Percentiles rank a stretch among this genome's conserved stretches.
Evolutionary conservation across 1,140 invertebrate species (phyloP).

Genomic region (Meloidogyne floridensis): DNA sequence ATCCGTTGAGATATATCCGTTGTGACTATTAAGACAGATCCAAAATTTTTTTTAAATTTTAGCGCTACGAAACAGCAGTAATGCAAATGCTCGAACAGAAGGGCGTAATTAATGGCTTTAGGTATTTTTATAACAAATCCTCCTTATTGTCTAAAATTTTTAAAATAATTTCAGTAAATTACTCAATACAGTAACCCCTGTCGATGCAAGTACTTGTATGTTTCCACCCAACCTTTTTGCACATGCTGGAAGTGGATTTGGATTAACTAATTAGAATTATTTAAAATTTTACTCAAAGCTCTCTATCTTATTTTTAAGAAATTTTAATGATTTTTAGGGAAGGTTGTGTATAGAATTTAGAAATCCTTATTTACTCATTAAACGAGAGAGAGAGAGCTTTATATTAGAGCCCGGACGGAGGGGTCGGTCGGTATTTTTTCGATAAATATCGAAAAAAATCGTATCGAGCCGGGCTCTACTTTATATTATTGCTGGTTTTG

Average conservation of each 20-base stretch:
- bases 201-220: slow-evolving; percentile 52
- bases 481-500: too few species aligned
- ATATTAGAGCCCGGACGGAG: too few species aligned
- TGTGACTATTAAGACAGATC: too few species aligned
- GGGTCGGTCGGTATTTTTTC: too few species aligned
- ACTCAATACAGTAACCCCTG: slow-evolving; percentile 52
- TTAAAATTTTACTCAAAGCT: not conserved
- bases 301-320: not conserved
- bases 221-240: slow-evolving; percentile 55
- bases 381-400: too few species aligned
- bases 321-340: not conserved
- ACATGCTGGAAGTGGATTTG: slow-evolving; percentile 19
- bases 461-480: too few species aligned
- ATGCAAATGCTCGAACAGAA: slow-evolving; percentile 56
- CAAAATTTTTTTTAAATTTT: slow-evolving; percentile 15
- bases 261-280: not conserved
- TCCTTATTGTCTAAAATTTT: not conserved
- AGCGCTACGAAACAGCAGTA: slow-evolving; percentile 48
- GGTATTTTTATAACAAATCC: not conserved
- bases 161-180: slow-evolving; percentile 44
- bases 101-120: slow-evolving; percentile 50
- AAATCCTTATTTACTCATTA: too few species aligned
- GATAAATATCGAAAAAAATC: too few species aligned
- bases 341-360: too few species aligned
- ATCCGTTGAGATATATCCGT: too few species aligned